Conservation (phyloP, 2,888 invertebrate species). For the Trissonchulus latispiculum region DNA sequence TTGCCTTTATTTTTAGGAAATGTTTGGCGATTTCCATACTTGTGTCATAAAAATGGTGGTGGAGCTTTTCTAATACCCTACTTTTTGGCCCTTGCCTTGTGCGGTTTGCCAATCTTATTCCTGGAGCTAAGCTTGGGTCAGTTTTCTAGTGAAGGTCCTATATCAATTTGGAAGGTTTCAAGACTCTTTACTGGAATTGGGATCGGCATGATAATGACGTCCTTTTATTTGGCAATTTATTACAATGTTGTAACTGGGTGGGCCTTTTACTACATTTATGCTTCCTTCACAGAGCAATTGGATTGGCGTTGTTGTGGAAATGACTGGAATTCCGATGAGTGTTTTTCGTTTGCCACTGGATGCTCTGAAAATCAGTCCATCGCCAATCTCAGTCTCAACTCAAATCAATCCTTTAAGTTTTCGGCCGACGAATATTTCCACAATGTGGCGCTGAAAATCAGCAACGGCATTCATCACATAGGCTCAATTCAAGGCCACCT, state of each 20-base stretch:
- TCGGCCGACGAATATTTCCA: conserved; percentile 27
- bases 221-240: conserved; percentile 48
- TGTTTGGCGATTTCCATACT: conserved; percentile 56
- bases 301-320: conserved; percentile 49
- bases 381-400: not conserved
- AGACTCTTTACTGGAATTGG: conserved; percentile 43
- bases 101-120: conserved; percentile 45
- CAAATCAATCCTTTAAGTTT: conserved; percentile 4
- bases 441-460: conserved; percentile 18
- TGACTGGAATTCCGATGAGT: conserved; percentile 45
- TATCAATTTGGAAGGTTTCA: conserved; percentile 46
- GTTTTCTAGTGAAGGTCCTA: conserved; percentile 44
- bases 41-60: conserved; percentile 43
- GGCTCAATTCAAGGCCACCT: conserved; percentile 23
- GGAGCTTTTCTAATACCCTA: conserved; percentile 47
- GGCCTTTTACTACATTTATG: conserved; percentile 49
- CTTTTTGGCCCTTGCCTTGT: conserved; percentile 42
- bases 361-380: not conserved
- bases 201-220: conserved; percentile 50
- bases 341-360: conserved; percentile 20
- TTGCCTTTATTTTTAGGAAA: too few relatives aligned
- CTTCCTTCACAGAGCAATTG: conserved; percentile 46
- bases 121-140: conserved; percentile 45
- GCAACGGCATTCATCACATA: conserved; percentile 8
- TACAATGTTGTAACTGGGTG: conserved; percentile 52